Conservation (phyloP, 2,797 vertebrate species). For the Rhyacichthys aspro region DNA sequence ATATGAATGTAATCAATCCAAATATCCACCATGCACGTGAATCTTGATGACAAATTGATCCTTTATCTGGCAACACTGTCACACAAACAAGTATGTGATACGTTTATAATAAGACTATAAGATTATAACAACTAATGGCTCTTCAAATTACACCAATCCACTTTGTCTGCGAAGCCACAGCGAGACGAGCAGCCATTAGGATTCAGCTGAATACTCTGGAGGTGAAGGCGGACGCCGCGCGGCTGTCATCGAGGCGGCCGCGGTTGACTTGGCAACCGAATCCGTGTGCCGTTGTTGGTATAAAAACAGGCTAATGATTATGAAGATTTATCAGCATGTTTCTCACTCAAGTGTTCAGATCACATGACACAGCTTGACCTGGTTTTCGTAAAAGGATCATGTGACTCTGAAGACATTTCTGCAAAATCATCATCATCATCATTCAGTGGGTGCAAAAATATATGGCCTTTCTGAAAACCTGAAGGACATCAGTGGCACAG, state of each 20-base stretch:
- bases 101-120: no score
- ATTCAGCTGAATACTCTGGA: slow-evolving; percentile 42
- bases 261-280: slow-evolving; percentile 76
- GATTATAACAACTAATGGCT: no score
- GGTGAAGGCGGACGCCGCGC: slow-evolving; percentile 38
- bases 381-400: slow-evolving; percentile 19
- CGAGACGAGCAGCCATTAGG: slow-evolving; percentile 11
- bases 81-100: no score
- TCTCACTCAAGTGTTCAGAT: slow-evolving; percentile 5
- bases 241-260: slow-evolving; percentile 55
- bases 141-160: no score
- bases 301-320: slow-evolving; percentile 57
- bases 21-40: no score
- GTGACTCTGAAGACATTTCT: slow-evolving; percentile 11
- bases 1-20: no score
- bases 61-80: no score
- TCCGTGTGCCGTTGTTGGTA: slow-evolving; percentile 60
- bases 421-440: slow-evolving; percentile 2
- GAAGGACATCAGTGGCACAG: slow-evolving; percentile 60
- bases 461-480: slow-evolving; percentile 49
- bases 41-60: no score
- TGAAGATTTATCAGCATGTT: slow-evolving; percentile 35
- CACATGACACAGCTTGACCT: background rate
- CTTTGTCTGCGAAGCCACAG: background rate
- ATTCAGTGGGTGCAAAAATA: slow-evolving; percentile 33